These are phyloP conservation scores for Lepisosteus oculatus DNA, from an alignment of 2,113 vertebrate species.

Conservation along the genomic window DNA sequence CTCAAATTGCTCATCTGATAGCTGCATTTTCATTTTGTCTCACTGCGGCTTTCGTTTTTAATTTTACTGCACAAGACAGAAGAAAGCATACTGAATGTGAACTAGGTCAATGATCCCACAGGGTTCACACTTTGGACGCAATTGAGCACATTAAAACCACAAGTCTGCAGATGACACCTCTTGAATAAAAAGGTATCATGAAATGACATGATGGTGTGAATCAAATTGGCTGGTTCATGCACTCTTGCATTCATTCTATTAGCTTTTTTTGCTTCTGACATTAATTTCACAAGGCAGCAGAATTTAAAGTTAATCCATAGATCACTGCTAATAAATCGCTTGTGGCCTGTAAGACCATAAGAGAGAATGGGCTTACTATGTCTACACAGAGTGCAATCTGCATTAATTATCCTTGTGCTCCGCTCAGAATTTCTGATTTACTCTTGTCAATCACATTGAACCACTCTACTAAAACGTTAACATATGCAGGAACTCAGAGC, in stretches of 20 bases:
- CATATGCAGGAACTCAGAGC: neutral
- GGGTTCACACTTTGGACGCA: neutral
- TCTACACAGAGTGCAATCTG: constrained; percentile 23
- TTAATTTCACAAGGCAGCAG: constrained; percentile 22
- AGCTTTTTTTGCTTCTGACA: neutral
- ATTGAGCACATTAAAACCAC: constrained; percentile 6
- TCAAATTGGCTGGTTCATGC: neutral
- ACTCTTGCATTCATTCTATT: neutral
- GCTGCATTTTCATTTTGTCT: neutral
- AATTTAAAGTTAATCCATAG: constrained; percentile 33
- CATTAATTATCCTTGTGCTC: constrained; percentile 37
- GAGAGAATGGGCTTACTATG: constrained; percentile 12
- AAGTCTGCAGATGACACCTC: neutral
- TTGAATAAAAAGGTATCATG: neutral
- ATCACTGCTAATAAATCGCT: constrained; percentile 42
- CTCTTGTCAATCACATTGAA: constrained; percentile 32
- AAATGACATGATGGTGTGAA: neutral
- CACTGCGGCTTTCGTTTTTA: neutral
- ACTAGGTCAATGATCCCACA: neutral
- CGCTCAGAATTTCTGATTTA: constrained; percentile 34
- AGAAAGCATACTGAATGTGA: neutral
- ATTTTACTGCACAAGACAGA: neutral
- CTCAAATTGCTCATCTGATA: neutral
- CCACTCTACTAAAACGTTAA: constrained; percentile 45
- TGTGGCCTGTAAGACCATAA: constrained; percentile 10